Evolutionary conservation across 2,888 invertebrate genomes (phyloP).

Genomic region (Linnaemya vulpina): DNA sequence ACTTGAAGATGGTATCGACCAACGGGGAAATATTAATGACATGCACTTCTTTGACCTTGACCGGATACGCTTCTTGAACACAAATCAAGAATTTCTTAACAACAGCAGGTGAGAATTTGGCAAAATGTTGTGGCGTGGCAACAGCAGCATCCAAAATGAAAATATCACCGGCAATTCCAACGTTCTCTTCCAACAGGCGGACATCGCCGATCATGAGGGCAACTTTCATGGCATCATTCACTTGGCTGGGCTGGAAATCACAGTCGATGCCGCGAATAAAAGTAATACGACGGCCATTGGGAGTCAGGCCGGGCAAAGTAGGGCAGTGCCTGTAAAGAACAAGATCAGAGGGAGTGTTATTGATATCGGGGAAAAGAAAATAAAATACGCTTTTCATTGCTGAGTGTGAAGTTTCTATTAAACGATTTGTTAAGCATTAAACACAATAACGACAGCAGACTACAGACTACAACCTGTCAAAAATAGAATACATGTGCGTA

Average conservation of each 20-base stretch:
- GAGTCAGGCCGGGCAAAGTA: constrained; percentile 91
- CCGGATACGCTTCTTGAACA: constrained; percentile 94
- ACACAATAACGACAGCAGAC: too few species aligned
- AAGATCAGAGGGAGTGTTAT: background rate
- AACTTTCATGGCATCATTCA: constrained; percentile 91
- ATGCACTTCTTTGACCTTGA: constrained; percentile 93
- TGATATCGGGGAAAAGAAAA: too few species aligned
- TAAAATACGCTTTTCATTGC: too few species aligned
- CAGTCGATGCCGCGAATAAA: constrained; percentile 89
- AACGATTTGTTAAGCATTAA: too few species aligned
- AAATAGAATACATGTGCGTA: too few species aligned
- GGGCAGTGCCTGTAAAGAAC: constrained; percentile 87
- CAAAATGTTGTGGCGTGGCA: constrained; percentile 91
- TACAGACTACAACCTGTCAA: too few species aligned
- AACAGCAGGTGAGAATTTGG: constrained; percentile 91
- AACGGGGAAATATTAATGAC: constrained; percentile 92
- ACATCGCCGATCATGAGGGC: constrained; percentile 93
- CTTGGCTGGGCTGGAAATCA: constrained; percentile 88
- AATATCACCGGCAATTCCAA: constrained; percentile 93
- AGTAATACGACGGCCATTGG: constrained; percentile 90
- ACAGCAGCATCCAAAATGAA: constrained; percentile 91
- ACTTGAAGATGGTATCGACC: constrained; percentile 92
- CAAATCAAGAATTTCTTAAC: constrained; percentile 94
- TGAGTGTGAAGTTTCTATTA: too few species aligned
- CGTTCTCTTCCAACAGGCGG: constrained; percentile 89